Evolutionary conservation across 2,888 invertebrate species (phyloP).

Genomic region (Octodonta nipae): DNA sequence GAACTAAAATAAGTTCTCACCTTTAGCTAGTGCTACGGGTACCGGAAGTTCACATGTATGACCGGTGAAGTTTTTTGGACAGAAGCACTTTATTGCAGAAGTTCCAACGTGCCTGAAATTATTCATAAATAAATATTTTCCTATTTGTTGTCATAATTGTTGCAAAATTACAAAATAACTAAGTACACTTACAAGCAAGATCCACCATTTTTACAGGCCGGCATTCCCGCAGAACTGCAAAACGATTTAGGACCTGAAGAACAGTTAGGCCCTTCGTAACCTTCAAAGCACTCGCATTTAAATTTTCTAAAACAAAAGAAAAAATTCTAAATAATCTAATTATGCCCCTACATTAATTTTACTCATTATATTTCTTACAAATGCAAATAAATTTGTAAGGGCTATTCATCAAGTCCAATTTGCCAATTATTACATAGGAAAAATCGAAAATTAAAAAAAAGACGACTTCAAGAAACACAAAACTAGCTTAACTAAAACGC

Average conservation of each 20-base stretch:
- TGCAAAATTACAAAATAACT: not conserved
- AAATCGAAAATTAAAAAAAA: too few relatives aligned
- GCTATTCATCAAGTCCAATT: too few relatives aligned
- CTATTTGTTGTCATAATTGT: not conserved
- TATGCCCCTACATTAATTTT: too few relatives aligned
- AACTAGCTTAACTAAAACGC: too few relatives aligned
- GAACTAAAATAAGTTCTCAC: conserved; percentile 11
- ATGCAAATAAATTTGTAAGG: too few relatives aligned
- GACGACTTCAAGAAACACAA: too few relatives aligned
- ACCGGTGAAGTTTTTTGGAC: conserved; percentile 53
- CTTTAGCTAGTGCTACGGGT: conserved; percentile 19
- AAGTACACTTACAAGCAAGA: conserved; percentile 60
- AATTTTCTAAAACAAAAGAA: conserved; percentile 57
- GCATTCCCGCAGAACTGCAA: conserved; percentile 51
- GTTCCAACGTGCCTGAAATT: conserved; percentile 63
- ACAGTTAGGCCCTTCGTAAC: conserved; percentile 66
- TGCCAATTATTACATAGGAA: too few relatives aligned
- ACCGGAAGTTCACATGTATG: conserved; percentile 55
- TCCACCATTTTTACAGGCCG: conserved; percentile 68
- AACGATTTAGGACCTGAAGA: conserved; percentile 57
- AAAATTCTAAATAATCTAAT: too few relatives aligned
- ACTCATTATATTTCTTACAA: too few relatives aligned
- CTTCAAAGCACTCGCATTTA: conserved; percentile 67
- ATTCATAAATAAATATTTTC: too few relatives aligned
- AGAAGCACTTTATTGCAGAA: conserved; percentile 60